phyloP scores from a whole-genome alignment of 2,113 vertebrate genomes.

The Corythoichthys intestinalis region DNA sequence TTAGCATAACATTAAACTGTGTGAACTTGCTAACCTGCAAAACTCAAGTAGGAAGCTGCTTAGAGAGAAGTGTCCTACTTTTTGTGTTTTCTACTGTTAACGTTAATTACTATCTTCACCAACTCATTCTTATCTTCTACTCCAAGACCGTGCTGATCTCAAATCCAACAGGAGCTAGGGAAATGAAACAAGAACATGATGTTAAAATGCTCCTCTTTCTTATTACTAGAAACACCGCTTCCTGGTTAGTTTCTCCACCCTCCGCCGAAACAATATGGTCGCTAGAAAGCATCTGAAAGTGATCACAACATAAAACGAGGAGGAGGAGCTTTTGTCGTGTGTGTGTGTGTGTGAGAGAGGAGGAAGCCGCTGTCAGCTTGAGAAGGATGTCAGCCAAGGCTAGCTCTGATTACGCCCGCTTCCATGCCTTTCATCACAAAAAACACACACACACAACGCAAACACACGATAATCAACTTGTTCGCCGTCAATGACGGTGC shows the following conservation, averaged over 20 bases:
- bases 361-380: conserved; percentile 94
- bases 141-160: too few species aligned
- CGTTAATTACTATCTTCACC: too few species aligned
- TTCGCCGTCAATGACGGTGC: conserved; percentile 71
- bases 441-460: conserved; percentile 34
- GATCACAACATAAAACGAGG: conserved; percentile 85
- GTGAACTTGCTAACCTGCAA: too few species aligned
- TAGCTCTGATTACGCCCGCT: conserved; percentile 93
- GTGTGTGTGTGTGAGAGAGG: conserved; percentile 77
- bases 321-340: conserved; percentile 39
- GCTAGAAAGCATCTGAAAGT: conserved; percentile 88
- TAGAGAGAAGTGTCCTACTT: too few species aligned
- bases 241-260: not conserved
- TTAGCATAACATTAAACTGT: too few species aligned
- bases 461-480: conserved; percentile 64
- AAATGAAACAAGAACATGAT: not conserved
- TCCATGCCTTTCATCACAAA: conserved; percentile 88
- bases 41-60: too few species aligned
- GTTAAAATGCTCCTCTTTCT: not conserved
- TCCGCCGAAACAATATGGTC: not conserved
- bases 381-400: conserved; percentile 91
- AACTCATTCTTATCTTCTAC: too few species aligned
- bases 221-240: not conserved
- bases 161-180: too few species aligned
- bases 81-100: too few species aligned